phyloP scores from a whole-genome alignment of 2,888 invertebrate species.

The Apoda limacodes region DNA sequence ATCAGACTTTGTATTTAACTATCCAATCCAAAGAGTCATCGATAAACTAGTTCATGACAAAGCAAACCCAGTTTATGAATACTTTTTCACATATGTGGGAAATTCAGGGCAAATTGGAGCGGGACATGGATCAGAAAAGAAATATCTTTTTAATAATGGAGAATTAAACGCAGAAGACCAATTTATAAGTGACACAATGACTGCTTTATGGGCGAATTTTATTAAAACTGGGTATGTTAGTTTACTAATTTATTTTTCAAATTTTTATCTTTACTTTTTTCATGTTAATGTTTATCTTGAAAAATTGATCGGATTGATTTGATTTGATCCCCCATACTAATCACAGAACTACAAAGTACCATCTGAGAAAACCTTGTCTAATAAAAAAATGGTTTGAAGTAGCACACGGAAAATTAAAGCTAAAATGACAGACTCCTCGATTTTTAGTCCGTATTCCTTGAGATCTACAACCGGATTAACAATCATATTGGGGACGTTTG shows the following conservation, averaged over 20 bases:
- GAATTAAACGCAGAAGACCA: constrained; percentile 30
- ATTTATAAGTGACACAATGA: constrained; percentile 36
- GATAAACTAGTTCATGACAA: constrained; percentile 36
- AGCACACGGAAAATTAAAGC: too few relatives aligned
- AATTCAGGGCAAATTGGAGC: constrained; percentile 29
- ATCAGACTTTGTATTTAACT: constrained; percentile 45
- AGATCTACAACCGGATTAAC: too few relatives aligned
- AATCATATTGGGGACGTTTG: too few relatives aligned
- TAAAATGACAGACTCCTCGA: too few relatives aligned
- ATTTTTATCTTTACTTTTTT: too few relatives aligned
- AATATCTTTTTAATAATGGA: constrained; percentile 34
- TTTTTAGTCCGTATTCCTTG: too few relatives aligned
- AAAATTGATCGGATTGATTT: too few relatives aligned
- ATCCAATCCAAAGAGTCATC: constrained; percentile 45
- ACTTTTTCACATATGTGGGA: constrained; percentile 42
- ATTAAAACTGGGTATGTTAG: constrained; percentile 49
- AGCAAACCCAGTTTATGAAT: constrained; percentile 43
- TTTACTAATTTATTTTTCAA: neutral
- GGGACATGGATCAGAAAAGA: constrained; percentile 39
- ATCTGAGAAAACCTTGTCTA: too few relatives aligned
- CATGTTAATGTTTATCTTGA: too few relatives aligned
- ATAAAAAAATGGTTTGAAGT: too few relatives aligned
- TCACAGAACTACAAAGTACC: too few relatives aligned
- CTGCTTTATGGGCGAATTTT: constrained; percentile 51
- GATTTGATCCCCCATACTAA: too few relatives aligned